Evolutionary conservation across 1,140 invertebrate genomes (phyloP).

Genomic region (Oncopeltus fasciatus): DNA sequence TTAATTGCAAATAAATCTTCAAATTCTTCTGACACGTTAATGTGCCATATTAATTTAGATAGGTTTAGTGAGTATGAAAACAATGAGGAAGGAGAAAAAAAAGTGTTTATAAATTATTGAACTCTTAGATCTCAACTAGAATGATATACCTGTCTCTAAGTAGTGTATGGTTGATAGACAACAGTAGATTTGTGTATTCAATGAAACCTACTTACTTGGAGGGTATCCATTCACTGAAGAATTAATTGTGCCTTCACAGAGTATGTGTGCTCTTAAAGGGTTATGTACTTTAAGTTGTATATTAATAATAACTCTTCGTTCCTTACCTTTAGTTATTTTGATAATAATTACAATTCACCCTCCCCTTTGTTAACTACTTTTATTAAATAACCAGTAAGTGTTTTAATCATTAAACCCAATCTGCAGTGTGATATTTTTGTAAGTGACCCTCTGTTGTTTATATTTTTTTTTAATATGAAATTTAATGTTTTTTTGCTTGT

Average conservation of each 20-base stretch:
- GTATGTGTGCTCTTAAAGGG: background rate
- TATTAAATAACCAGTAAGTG: background rate
- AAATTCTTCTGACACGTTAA: background rate
- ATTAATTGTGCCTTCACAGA: conserved; percentile 11
- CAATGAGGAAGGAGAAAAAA: too few relatives aligned
- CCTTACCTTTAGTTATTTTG: background rate
- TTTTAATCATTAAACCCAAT: background rate
- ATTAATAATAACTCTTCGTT: conserved; percentile 8
- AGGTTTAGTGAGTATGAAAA: background rate
- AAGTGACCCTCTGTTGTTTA: background rate
- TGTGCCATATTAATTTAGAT: conserved; percentile 7
- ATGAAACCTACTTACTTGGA: background rate
- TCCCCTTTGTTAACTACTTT: background rate
- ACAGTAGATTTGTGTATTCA: background rate
- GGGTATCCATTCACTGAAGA: conserved; percentile 5
- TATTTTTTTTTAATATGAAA: too few relatives aligned
- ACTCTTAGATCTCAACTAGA: conserved; percentile 9
- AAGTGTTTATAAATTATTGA: too few relatives aligned
- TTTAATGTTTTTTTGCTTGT: background rate
- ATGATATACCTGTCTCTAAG: background rate
- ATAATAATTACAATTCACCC: background rate
- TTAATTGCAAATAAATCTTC: background rate
- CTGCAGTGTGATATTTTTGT: background rate
- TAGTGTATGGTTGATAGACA: too few relatives aligned
- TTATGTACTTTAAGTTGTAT: conserved; percentile 10